phyloP scores from a whole-genome alignment of 2,113 vertebrate genomes.

The Pterocles gutturalis region DNA sequence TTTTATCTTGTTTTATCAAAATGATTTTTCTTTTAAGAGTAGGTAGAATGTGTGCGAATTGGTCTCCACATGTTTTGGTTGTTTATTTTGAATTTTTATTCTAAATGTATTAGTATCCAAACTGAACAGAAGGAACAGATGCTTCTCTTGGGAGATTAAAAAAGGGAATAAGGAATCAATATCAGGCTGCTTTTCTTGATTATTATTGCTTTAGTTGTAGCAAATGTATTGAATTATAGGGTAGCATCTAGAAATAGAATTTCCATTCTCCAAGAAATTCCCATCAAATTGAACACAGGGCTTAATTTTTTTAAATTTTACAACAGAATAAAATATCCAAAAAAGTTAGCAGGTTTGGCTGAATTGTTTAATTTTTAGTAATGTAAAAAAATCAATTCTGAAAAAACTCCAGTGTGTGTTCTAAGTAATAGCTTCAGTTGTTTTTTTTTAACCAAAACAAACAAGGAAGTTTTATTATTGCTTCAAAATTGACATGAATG shows the following conservation, averaged over 20 bases:
- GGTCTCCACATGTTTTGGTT: neutral
- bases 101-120: neutral
- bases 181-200: neutral
- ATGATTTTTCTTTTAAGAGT: neutral
- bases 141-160: neutral
- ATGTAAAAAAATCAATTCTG: neutral
- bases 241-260: neutral
- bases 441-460: neutral
- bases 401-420: neutral
- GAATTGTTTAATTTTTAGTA: neutral
- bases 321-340: neutral
- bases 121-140: slow-evolving; percentile 32
- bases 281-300: neutral
- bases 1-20: slow-evolving; percentile 6
- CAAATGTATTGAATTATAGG: neutral
- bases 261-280: neutral
- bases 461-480: neutral
- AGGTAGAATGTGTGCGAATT: neutral
- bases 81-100: slow-evolving; percentile 29
- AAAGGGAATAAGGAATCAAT: slow-evolving; percentile 9
- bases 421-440: neutral
- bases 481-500: neutral
- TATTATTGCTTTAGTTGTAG: neutral
- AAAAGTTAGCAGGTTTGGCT: neutral
- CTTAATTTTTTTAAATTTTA: neutral